A percentile compares a stretch with the other conserved stretches of the same genome.
phyloP scores from a whole-genome alignment of 2,888 invertebrate species.

The Fragum whitleyi region DNA sequence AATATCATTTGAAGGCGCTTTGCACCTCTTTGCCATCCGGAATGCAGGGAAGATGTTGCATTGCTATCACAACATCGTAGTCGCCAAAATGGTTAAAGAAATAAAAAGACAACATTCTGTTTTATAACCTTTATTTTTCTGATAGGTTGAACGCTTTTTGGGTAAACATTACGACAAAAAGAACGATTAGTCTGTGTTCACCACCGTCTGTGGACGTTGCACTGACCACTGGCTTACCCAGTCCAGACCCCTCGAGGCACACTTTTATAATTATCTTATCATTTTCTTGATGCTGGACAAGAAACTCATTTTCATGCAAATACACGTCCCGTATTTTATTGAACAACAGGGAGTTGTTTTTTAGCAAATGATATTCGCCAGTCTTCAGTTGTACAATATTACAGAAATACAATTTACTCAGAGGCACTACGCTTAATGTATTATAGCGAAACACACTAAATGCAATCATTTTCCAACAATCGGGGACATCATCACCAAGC shows the following conservation, averaged over 20 bases:
- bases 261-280: background rate
- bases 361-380: background rate
- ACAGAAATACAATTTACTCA: conserved; percentile 12
- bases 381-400: background rate
- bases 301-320: background rate
- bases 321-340: background rate
- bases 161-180: no score
- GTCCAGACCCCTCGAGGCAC: conserved; percentile 4
- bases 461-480: background rate
- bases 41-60: no score
- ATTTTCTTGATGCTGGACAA: background rate
- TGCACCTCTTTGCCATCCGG: no score
- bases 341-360: conserved; percentile 4
- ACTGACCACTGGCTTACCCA: background rate
- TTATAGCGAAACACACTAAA: background rate
- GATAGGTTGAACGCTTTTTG: no score
- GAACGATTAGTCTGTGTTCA: no score
- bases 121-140: no score
- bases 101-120: no score
- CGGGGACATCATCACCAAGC: background rate
- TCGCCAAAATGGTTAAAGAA: no score
- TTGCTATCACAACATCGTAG: no score
- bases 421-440: background rate
- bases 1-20: no score
- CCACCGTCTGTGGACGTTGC: no score